Evolutionary conservation across 2,888 invertebrate species (phyloP), one percentile per base, ranked within the genome.

Genomic region (Anoplius nigerrimus): DNA sequence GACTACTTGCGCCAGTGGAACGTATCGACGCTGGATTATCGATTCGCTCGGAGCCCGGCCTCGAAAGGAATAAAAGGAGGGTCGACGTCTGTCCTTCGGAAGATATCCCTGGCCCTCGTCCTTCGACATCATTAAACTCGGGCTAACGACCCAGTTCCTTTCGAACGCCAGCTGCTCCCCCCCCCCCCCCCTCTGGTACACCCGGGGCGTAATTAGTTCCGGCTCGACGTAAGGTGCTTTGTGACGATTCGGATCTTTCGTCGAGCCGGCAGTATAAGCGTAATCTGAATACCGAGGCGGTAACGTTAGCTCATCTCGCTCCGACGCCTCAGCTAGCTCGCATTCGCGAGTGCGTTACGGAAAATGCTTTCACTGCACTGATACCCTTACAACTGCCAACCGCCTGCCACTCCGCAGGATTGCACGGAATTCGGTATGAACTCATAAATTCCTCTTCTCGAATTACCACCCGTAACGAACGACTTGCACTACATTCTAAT

Each of bases 71-170:
- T n/a, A 53, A 21, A 24, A 24, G 22, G 53, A 53, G 15, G n/a
- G 6, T n/a, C 24, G 65, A 54, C 66, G 62, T 62, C 16, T 67
- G 79, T 72, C 76, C 71, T 69, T 63, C 74, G 69, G 60, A 74
- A 54, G 71, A 69, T 68, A 61, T 8, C 4, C 11, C 34, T 34
- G 34, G 34, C 68, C 64, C 73, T 73, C 75, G 78, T 78, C 78
- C 78, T 75, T 78, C 75, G 74, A 71, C 73, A 69, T 75, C 78
- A 70, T 78, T 78, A 78, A 78, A 71, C 78, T 69, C 64, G 52
- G 73, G 70, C 75, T 78, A 78, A 78, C 78, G 78, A 78, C 75
- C 78, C 72, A 78, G 71, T 73, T 78, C 74, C 78, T 75, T 78
- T 78, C 73, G 78, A 68, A 73, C 71, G 66, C 70, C 73, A 73